These are phyloP conservation scores for Tetragnatha versicolor DNA, from an alignment of 1,140 invertebrate genomes.

Conservation along the genomic window DNA sequence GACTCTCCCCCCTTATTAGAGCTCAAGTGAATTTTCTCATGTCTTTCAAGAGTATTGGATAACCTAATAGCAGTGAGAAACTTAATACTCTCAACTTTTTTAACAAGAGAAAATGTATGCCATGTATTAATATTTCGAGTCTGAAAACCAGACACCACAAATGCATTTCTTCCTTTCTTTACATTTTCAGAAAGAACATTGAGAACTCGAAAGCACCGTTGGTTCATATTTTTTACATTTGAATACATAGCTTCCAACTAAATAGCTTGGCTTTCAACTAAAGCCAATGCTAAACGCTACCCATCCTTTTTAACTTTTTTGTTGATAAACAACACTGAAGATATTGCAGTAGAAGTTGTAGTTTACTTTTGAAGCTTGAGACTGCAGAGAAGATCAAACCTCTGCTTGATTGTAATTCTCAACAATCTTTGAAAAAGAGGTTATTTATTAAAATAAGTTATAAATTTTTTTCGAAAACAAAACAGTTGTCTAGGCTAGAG, in stretches of 20 bases:
- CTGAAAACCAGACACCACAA: neutral
- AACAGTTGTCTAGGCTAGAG: too few species aligned
- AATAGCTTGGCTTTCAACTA: neutral
- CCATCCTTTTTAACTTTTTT: too few species aligned
- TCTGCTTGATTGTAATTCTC: too few species aligned
- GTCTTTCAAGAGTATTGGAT: neutral
- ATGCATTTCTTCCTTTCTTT: neutral
- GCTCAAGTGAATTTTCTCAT: neutral
- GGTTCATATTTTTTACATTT: conserved; percentile 10
- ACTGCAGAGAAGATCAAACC: too few species aligned
- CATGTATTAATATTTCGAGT: neutral
- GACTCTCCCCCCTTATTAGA: neutral
- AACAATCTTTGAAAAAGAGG: too few species aligned
- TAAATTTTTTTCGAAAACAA: too few species aligned
- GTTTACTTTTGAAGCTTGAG: too few species aligned
- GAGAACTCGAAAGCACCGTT: neutral
- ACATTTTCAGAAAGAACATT: neutral
- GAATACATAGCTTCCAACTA: neutral
- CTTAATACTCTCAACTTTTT: conserved; percentile 11
- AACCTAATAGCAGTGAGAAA: conserved; percentile 1
- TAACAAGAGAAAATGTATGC: neutral
- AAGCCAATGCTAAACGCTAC: too few species aligned
- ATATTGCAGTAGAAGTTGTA: too few species aligned
- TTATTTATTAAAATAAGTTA: too few species aligned
- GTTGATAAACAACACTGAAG: too few species aligned